Conservation (phyloP, 2,888 invertebrate species). For the Papilio elwesi region DNA sequence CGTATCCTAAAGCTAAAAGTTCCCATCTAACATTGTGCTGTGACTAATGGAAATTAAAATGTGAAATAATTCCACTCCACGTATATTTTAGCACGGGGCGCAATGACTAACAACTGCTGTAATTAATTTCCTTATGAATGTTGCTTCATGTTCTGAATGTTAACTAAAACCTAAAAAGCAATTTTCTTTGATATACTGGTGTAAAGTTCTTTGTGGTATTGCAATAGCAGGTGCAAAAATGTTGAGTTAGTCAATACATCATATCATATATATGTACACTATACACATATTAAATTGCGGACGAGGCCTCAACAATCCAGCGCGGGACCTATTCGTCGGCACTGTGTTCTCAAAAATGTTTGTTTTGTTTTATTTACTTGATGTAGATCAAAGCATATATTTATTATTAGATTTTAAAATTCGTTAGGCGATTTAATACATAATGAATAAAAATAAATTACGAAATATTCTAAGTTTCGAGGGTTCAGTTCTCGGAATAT, state of each 20-base stretch:
- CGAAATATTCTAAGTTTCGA: background rate
- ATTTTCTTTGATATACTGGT: slow-evolving; percentile 8
- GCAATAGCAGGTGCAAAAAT: no score
- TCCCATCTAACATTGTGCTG: background rate
- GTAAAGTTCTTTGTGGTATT: no score
- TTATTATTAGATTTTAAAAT: no score
- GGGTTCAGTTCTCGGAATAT: slow-evolving; percentile 11
- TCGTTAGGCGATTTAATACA: background rate
- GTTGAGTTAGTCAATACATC: no score
- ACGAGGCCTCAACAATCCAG: no score
- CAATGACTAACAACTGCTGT: slow-evolving; percentile 41
- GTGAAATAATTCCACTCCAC: slow-evolving; percentile 7
- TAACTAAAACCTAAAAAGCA: slow-evolving; percentile 10
- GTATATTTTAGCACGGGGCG: slow-evolving; percentile 40
- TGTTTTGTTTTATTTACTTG: no score
- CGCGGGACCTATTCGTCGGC: no score
- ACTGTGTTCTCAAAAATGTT: no score
- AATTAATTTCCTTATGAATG: slow-evolving; percentile 43
- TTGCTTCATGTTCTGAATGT: slow-evolving; percentile 32
- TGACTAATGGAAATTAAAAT: slow-evolving; percentile 18
- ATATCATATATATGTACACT: no score
- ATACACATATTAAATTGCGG: no score
- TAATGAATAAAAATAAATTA: background rate
- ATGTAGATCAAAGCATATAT: no score
- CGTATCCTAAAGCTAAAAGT: no score